These are phyloP conservation scores for Sinocyclocheilus maitianheensis DNA, from an alignment of 2,113 vertebrate genomes.

Conservation along the genomic window DNA sequence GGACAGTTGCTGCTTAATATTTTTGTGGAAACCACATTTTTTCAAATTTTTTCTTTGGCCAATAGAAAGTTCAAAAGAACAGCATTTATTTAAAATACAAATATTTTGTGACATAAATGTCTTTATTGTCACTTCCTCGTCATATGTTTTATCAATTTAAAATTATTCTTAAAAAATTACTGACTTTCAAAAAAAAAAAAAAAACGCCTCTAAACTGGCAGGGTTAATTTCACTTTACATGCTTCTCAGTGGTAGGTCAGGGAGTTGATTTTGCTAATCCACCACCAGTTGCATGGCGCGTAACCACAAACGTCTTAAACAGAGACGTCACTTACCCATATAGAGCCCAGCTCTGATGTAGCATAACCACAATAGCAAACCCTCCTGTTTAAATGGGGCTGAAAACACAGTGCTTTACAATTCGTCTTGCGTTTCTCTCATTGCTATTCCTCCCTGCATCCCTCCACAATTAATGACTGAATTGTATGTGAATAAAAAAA, in stretches of 20 bases:
- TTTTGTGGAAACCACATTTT: background rate
- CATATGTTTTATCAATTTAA: no score
- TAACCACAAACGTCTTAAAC: conserved; percentile 24
- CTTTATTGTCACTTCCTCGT: background rate
- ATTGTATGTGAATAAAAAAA: conserved; percentile 60
- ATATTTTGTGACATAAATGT: background rate
- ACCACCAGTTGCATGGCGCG: conserved; percentile 6
- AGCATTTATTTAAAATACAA: background rate
- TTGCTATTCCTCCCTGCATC: conserved; percentile 60
- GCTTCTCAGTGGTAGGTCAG: background rate
- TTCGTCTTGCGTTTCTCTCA: conserved; percentile 55
- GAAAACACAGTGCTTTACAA: conserved; percentile 45
- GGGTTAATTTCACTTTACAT: background rate
- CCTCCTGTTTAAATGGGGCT: background rate
- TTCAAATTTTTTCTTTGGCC: background rate
- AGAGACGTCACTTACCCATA: conserved; percentile 14
- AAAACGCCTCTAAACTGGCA: background rate
- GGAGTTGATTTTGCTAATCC: conserved; percentile 25
- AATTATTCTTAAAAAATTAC: background rate
- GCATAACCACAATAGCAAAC: conserved; percentile 37
- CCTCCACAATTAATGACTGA: conserved; percentile 67
- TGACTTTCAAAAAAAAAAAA: background rate
- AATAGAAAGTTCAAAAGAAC: background rate
- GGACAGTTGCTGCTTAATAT: background rate
- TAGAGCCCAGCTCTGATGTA: conserved; percentile 28